Conservation (phyloP, 2,797 vertebrate species). For the Mormyrus proboscirostris region DNA sequence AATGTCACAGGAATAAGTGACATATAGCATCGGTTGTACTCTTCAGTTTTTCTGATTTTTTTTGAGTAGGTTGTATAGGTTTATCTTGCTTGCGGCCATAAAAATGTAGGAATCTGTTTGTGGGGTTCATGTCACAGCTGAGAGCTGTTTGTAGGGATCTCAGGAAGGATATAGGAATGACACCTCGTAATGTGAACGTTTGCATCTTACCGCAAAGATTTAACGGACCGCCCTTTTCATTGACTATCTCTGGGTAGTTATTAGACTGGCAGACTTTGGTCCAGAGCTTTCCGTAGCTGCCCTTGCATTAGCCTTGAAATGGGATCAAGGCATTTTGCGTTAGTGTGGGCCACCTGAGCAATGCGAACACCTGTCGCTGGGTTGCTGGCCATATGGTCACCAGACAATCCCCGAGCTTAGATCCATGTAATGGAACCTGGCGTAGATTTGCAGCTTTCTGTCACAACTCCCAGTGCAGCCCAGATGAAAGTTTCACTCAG, state of each 20-base stretch:
- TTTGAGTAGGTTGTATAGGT: not conserved
- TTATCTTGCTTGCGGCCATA: not conserved
- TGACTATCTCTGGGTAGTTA: not conserved
- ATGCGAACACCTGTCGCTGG: constrained; percentile 33
- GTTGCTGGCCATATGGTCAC: constrained; percentile 54
- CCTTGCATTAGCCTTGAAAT: constrained; percentile 8
- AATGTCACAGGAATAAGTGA: not conserved
- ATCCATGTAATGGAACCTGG: constrained; percentile 13
- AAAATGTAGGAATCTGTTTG: not conserved
- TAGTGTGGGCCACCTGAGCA: not conserved
- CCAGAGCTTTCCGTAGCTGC: not conserved
- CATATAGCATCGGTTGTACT: not conserved
- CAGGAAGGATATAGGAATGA: not conserved
- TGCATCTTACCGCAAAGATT: not conserved
- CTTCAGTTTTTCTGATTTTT: not conserved
- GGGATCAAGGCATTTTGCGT: constrained; percentile 10
- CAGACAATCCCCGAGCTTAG: constrained; percentile 44
- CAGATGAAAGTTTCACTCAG: constrained; percentile 23
- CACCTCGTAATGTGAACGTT: not conserved
- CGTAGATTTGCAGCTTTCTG: not conserved
- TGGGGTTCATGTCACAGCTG: not conserved
- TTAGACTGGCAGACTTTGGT: not conserved
- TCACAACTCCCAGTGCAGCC: not conserved
- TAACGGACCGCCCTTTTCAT: not conserved
- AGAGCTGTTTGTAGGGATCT: not conserved